These are phyloP conservation scores for Eurytoma californica DNA, from an alignment of 2,888 invertebrate genomes.

Conservation along the genomic window DNA sequence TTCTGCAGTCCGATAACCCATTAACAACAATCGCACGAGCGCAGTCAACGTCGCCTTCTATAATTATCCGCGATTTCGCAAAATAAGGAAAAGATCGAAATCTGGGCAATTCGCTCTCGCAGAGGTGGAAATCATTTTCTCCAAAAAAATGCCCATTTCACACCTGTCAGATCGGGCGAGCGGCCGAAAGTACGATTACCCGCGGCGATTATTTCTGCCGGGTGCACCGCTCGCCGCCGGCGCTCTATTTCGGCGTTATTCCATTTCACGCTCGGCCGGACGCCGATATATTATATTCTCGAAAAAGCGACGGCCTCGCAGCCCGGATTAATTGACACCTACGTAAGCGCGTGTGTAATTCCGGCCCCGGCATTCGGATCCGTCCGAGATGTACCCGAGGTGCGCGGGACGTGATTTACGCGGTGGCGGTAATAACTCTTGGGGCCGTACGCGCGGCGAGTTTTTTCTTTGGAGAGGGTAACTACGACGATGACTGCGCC, in stretches of 20 bases:
- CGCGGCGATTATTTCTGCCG: constrained; percentile 26
- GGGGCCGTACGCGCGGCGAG: neutral
- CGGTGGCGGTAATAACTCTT: constrained; percentile 40
- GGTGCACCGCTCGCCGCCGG: neutral
- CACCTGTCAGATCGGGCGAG: constrained; percentile 26
- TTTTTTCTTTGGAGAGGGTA: neutral
- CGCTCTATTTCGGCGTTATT: constrained; percentile 55
- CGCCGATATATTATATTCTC: constrained; percentile 44
- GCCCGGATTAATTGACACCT: constrained; percentile 49
- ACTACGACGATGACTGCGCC: too few relatives aligned
- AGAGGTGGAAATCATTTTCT: neutral
- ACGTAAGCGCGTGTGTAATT: neutral
- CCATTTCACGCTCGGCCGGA: constrained; percentile 55
- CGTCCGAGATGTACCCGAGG: constrained; percentile 14
- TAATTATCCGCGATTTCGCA: too few relatives aligned
- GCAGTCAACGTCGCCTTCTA: neutral
- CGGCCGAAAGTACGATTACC: neutral
- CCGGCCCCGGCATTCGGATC: neutral
- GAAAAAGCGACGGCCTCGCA: constrained; percentile 40
- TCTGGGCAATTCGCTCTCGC: neutral
- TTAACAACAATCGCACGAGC: neutral
- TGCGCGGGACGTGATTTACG: constrained; percentile 47
- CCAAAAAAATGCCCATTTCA: constrained; percentile 13
- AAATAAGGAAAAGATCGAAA: neutral
- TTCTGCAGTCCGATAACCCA: neutral